Percentiles rank a stretch among this genome's conserved stretches.
Evolutionary conservation across 2,113 vertebrate genomes (phyloP).

Genomic region (Pseudopodoces humilis): DNA sequence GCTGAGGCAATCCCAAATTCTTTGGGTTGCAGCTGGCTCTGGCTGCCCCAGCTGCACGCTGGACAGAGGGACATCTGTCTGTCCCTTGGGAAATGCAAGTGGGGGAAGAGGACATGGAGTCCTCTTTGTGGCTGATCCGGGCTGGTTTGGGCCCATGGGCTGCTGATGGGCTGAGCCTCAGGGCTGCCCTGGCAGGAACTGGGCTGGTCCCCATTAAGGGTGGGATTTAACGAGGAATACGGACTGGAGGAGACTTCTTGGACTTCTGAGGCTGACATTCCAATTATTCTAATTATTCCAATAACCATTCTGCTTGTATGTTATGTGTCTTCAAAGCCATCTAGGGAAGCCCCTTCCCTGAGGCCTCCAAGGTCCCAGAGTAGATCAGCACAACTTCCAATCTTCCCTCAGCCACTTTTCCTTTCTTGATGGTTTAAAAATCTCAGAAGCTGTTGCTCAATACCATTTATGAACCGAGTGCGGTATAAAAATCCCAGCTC

Average conservation of each 20-base stretch:
- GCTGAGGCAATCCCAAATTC: conserved; percentile 13
- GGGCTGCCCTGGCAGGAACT: not conserved
- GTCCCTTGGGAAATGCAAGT: not conserved
- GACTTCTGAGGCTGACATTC: not conserved
- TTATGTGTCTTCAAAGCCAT: not conserved
- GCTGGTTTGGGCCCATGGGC: not conserved
- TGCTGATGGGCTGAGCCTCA: not conserved
- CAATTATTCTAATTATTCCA: not conserved
- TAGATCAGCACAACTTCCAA: not conserved
- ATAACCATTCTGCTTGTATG: not conserved
- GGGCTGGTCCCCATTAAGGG: not conserved
- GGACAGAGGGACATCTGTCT: not conserved
- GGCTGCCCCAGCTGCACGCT: not conserved
- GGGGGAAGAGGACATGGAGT: not conserved
- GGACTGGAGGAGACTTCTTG: not conserved
- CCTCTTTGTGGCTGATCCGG: rapidly evolving
- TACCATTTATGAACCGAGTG: not conserved
- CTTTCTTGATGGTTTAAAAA: not conserved
- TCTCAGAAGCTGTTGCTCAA: not conserved
- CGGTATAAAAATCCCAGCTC: not conserved
- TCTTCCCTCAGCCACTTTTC: not conserved
- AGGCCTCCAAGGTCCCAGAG: not conserved
- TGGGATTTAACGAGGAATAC: not conserved
- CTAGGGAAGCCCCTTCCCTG: not conserved
- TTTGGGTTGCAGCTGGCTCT: not conserved